Conservation (phyloP, 2,888 invertebrate species). For the Ormyrus rosae region DNA sequence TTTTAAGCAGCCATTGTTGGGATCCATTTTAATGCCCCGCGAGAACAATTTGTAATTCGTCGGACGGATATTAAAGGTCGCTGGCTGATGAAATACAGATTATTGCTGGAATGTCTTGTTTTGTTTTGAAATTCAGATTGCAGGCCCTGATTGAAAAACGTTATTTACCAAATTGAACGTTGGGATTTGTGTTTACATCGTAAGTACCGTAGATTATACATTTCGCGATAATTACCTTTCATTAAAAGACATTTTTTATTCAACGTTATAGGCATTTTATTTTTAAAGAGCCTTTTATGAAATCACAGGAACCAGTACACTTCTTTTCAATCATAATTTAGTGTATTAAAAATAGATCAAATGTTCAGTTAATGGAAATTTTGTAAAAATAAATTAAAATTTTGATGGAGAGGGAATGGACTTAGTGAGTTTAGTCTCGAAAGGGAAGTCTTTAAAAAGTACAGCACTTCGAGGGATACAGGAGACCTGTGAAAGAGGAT, state of each 20-base stretch:
- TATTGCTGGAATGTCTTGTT: no score
- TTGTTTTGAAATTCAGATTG: no score
- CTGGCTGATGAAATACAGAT: not conserved
- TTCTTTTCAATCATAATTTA: not conserved
- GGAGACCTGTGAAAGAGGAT: not conserved
- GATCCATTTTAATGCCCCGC: no score
- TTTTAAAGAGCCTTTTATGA: no score
- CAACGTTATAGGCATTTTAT: no score
- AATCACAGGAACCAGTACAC: no score
- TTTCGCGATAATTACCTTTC: no score
- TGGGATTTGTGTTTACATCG: no score
- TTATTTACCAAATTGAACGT: no score
- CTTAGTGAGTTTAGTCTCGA: not conserved
- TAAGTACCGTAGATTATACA: no score
- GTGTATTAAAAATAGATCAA: not conserved
- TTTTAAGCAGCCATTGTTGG: conserved; percentile 7
- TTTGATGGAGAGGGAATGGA: conserved; percentile 1
- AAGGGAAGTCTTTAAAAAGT: not conserved
- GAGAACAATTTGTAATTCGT: not conserved
- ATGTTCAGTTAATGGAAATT: not conserved
- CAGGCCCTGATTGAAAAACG: no score
- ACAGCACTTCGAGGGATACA: not conserved
- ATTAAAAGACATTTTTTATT: no score
- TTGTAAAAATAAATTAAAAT: conserved; percentile 18
- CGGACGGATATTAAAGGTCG: conserved; percentile 2